Evolutionary conservation across 92 coral and sea anemone species (phyloP).

Genomic region (Porites cylindrica): DNA sequence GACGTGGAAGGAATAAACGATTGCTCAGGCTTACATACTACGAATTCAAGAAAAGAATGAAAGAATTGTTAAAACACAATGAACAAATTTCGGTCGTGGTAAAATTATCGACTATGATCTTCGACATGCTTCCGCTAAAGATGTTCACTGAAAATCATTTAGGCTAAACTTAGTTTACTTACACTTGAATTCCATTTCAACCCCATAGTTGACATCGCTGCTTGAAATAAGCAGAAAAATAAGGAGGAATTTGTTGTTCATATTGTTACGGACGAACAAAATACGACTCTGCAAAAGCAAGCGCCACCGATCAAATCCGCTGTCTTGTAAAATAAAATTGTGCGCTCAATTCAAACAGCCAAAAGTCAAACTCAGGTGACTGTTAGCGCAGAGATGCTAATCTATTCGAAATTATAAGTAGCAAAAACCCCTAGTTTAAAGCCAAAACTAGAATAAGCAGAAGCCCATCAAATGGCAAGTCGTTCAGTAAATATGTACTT

Average conservation of each 20-base stretch:
- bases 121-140: background rate
- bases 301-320: background rate
- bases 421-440: too few species aligned
- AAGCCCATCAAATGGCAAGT: too few species aligned
- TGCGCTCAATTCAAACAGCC: background rate
- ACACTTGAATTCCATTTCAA: slow-evolving; percentile 25
- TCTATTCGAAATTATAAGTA: too few species aligned
- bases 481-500: too few species aligned
- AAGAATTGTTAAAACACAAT: slow-evolving; percentile 9
- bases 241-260: background rate
- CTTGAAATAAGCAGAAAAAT: slow-evolving; percentile 13
- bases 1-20: background rate
- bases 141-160: background rate
- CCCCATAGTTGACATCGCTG: slow-evolving; percentile 22
- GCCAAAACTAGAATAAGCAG: too few species aligned
- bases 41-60: slow-evolving; percentile 2
- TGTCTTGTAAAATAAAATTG: background rate
- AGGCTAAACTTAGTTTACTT: slow-evolving; percentile 12
- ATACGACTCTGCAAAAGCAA: background rate
- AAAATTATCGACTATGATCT: background rate
- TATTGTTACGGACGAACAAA: background rate
- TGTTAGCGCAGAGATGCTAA: too few species aligned
- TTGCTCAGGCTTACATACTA: slow-evolving; percentile 19
- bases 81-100: background rate
- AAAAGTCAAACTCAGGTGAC: too few species aligned